Base-by-base conservation (phyloP, 1,140 invertebrate genomes). In the Brachionus calyciflorus region DNA sequence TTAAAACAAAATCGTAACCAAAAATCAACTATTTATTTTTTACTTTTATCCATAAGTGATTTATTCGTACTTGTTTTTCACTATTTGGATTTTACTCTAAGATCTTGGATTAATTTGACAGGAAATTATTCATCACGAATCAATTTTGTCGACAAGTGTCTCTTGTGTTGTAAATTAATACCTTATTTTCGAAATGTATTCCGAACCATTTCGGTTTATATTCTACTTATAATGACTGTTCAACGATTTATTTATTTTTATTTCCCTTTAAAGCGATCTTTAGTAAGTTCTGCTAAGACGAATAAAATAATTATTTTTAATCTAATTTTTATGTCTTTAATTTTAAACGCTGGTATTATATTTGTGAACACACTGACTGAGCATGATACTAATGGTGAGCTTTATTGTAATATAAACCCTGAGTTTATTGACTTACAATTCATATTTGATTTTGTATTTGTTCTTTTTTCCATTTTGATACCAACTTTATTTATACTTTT, bases 171-270 rank as follows among this genome's bases (percentile, higher is more conserved):
- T 24, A 65, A 65, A 65, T 10, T 65, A 41, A 65, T 65, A 65
- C 60, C 60, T 12, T 65, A 65, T 44, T 65, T 65, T 41, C 19
- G 60, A 41, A 65, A 65, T 65, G 41, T 65, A 41, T 65, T 65
- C 17, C 28, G 60, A 41, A 65, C 60, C 21, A 65, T 65, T 19
- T 65, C 60, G 7, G 60, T 65, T 12, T 65, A 65, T 10, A 41
- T 65, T 65, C 24, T 65, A 5, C 19, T 65, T 21, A 40, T 40
- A 41, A 65, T 65, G 60, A 65, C 60, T 14, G 19, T 65, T 19
- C 60, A 65, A 17, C n/a, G 60, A 21, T 65, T 41, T 14, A 65
- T 65, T 21, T 65, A 28, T 41, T 65, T 65, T 14, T 65, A 65
- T 41, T 17, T 65, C 1, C 60, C 60, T 24, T 21, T 65, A 7